These are phyloP conservation scores for Poeciliopsis retropinna DNA, from an alignment of 2,113 vertebrate genomes.

Conservation along the genomic window DNA sequence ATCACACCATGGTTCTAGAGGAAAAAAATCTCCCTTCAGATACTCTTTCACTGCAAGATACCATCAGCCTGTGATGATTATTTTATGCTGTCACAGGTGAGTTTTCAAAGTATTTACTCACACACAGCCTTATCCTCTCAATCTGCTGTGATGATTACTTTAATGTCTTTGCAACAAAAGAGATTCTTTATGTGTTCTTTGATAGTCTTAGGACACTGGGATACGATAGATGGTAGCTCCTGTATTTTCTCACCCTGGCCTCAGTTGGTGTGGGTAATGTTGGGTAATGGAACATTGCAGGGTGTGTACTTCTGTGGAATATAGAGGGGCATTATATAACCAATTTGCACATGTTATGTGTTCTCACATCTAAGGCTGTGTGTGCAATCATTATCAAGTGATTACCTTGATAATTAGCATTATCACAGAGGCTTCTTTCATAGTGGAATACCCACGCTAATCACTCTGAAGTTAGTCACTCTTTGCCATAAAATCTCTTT, in stretches of 20 bases:
- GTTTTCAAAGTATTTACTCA: conserved; percentile 11
- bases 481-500: too few species aligned
- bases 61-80: conserved; percentile 6
- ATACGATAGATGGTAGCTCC: neutral
- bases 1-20: conserved; percentile 57
- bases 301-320: neutral
- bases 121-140: neutral
- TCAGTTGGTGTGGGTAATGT: neutral
- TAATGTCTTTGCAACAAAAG: neutral
- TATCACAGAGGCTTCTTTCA: too few species aligned
- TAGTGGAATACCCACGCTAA: too few species aligned
- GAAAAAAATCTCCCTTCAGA: conserved; percentile 16
- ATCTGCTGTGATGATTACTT: neutral
- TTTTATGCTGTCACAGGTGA: neutral
- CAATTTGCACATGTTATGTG: neutral
- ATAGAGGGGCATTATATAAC: neutral
- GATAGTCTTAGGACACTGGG: neutral
- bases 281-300: neutral
- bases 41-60: conserved; percentile 7
- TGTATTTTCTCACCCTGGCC: neutral
- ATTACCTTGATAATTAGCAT: too few species aligned
- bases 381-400: too few species aligned
- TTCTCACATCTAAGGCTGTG: too few species aligned
- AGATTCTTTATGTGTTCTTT: neutral
- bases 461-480: too few species aligned